Percentiles rank a stretch among this genome's conserved stretches.
These are phyloP conservation scores for Dysmachus trigonus DNA, from an alignment of 2,888 invertebrate genomes.

Conservation along the genomic window DNA sequence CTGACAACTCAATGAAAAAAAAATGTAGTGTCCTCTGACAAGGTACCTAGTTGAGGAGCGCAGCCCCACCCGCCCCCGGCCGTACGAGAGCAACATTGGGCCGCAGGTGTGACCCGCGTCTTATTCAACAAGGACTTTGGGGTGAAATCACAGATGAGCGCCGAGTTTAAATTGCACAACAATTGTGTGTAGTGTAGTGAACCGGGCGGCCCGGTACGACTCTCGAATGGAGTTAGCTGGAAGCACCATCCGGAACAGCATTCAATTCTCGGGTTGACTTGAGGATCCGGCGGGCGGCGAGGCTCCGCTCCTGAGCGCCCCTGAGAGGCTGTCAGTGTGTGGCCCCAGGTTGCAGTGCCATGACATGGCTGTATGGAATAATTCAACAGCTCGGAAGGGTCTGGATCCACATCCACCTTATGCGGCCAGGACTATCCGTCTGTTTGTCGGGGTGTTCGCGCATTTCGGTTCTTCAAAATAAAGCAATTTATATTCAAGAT, in stretches of 20 bases:
- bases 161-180: conserved; percentile 44
- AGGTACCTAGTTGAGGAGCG: not conserved
- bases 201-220: conserved; percentile 7
- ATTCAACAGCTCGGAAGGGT: conserved; percentile 43
- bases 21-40: conserved; percentile 8
- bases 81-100: conserved; percentile 44
- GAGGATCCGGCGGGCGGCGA: not conserved
- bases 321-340: conserved; percentile 26
- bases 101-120: conserved; percentile 48
- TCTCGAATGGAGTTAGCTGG: conserved; percentile 43
- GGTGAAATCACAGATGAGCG: conserved; percentile 44
- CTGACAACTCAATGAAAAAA: conserved; percentile 39
- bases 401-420: conserved; percentile 47
- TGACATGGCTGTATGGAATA: conserved; percentile 39
- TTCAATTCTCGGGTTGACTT: conserved; percentile 44
- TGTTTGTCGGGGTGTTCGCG: conserved; percentile 43
- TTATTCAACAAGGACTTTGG: conserved; percentile 47
- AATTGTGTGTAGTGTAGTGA: conserved; percentile 42
- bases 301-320: not conserved
- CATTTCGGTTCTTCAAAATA: conserved; percentile 51
- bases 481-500: conserved; percentile 65
- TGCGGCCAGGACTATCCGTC: conserved; percentile 43
- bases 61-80: not conserved
- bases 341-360: conserved; percentile 41
- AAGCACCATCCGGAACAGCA: conserved; percentile 41